Evolutionary conservation across 1,140 invertebrate genomes (phyloP).

Genomic region (Muscidifurax raptorellus): DNA sequence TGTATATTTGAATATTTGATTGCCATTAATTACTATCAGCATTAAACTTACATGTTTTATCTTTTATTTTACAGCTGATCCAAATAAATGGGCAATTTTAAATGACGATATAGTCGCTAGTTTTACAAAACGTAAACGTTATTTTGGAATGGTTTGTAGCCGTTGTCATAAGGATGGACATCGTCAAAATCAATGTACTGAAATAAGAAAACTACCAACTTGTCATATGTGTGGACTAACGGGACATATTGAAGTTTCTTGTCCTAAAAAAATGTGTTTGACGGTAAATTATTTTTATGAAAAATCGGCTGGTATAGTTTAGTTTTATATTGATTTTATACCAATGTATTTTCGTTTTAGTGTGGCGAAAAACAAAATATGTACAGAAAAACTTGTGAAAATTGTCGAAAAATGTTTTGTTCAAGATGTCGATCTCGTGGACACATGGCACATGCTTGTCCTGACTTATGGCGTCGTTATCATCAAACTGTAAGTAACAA

Average conservation of each 20-base stretch:
- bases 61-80: constrained; percentile 68
- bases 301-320: neutral
- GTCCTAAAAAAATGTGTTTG: constrained; percentile 80
- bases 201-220: constrained; percentile 68
- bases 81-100: constrained; percentile 72
- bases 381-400: constrained; percentile 78
- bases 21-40: neutral
- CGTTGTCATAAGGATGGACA: constrained; percentile 77
- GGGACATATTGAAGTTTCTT: constrained; percentile 79
- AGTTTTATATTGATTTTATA: neutral
- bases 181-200: constrained; percentile 70
- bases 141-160: constrained; percentile 75
- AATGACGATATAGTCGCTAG: constrained; percentile 65
- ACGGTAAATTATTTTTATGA: constrained; percentile 75
- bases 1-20: constrained; percentile 2
- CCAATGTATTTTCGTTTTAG: constrained; percentile 65
- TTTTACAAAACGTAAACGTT: constrained; percentile 56
- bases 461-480: constrained; percentile 82
- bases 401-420: constrained; percentile 75
- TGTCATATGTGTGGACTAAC: constrained; percentile 80
- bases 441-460: constrained; percentile 78
- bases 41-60: constrained; percentile 16
- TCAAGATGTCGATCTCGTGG: constrained; percentile 78
- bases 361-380: constrained; percentile 79
- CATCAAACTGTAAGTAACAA: constrained; percentile 78